These are phyloP conservation scores for Centropus unirufus DNA, from an alignment of 2,113 vertebrate genomes.

Conservation along the genomic window DNA sequence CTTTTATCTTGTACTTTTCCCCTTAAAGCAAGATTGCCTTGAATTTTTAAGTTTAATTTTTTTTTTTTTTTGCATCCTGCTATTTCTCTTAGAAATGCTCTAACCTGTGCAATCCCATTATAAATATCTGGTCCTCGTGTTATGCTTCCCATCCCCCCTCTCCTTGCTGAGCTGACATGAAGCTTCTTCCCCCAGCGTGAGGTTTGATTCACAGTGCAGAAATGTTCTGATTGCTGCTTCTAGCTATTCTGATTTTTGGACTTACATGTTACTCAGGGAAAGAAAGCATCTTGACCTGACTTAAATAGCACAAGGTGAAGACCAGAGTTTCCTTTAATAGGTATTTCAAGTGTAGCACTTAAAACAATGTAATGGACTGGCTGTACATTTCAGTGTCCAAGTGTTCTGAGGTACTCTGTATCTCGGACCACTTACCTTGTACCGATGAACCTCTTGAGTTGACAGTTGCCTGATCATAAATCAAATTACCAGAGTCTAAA, in stretches of 20 bases:
- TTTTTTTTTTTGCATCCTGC: not conserved
- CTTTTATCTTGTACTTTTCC: not conserved
- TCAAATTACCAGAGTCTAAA: not conserved
- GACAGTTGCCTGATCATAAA: not conserved
- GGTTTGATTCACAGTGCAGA: not conserved
- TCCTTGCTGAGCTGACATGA: not conserved
- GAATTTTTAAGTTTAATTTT: not conserved
- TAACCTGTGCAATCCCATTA: not conserved
- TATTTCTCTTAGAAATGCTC: not conserved
- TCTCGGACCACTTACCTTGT: not conserved
- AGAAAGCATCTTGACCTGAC: not conserved
- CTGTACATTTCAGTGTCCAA: not conserved
- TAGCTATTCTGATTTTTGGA: not conserved
- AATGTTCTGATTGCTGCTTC: not conserved
- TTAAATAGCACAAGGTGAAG: conserved; percentile 1
- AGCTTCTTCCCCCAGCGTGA: not conserved
- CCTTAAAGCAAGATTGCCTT: not conserved
- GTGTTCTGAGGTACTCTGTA: not conserved
- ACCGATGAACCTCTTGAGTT: not conserved
- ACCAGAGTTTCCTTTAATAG: not conserved
- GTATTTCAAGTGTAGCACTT: not conserved
- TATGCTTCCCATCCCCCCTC: not conserved
- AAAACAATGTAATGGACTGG: not conserved
- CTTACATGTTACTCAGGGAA: not conserved
- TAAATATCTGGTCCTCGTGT: not conserved